phyloP scores from a whole-genome alignment of 1,140 invertebrate genomes.

The Eumaeus atala region DNA sequence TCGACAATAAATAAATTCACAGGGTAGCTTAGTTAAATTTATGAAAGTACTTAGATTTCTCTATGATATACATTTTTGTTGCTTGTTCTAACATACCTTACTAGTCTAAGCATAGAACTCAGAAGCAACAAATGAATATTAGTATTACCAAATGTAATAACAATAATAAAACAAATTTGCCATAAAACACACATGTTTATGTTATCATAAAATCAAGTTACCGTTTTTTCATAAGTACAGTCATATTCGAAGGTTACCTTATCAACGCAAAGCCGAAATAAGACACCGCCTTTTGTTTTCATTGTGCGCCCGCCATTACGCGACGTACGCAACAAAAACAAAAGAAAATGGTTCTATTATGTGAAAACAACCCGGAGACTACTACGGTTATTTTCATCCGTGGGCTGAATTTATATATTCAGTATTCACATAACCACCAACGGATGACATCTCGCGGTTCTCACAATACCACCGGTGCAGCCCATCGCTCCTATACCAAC shows the following conservation, averaged over 20 bases:
- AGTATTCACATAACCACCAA: slow-evolving; percentile 39
- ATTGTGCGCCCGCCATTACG: slow-evolving; percentile 63
- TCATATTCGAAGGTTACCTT: slow-evolving; percentile 27
- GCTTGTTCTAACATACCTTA: too few species aligned
- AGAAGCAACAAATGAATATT: too few species aligned
- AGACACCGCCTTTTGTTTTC: slow-evolving; percentile 66
- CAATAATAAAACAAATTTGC: too few species aligned
- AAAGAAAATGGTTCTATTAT: slow-evolving; percentile 73
- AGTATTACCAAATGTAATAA: too few species aligned
- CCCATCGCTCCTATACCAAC: neutral
- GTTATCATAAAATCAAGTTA: slow-evolving; percentile 3
- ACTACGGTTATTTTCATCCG: slow-evolving; percentile 67
- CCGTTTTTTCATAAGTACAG: slow-evolving; percentile 13
- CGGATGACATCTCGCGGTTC: slow-evolving; percentile 31
- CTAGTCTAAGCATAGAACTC: too few species aligned
- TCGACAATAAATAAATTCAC: too few species aligned
- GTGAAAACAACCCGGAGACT: slow-evolving; percentile 69
- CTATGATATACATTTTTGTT: too few species aligned
- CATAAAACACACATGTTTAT: neutral
- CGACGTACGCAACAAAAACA: slow-evolving; percentile 66
- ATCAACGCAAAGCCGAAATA: slow-evolving; percentile 44
- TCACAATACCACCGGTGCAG: slow-evolving; percentile 11
- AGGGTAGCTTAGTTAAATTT: too few species aligned
- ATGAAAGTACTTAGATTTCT: too few species aligned
- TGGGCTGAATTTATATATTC: slow-evolving; percentile 69